Conservation (phyloP, 2,888 invertebrate species). For the Chrysina gloriosa region DNA sequence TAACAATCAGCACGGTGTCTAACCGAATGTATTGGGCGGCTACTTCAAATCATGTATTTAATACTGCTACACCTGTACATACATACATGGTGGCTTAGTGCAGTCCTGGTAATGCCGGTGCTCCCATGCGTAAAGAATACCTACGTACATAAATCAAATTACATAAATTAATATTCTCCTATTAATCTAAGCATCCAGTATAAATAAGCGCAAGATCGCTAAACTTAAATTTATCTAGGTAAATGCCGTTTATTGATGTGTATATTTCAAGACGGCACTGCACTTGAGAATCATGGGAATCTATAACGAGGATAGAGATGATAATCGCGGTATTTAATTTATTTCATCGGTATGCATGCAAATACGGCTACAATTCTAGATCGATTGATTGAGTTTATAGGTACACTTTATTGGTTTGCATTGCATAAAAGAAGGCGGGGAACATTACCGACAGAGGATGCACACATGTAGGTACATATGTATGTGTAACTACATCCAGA, state of each 20-base stretch:
- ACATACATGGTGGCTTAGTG: too few relatives aligned
- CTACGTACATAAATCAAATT: background rate
- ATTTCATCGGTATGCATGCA: conserved; percentile 24
- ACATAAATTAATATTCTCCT: background rate
- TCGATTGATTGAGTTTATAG: conserved; percentile 21
- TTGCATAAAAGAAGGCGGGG: background rate
- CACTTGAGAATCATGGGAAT: conserved; percentile 26
- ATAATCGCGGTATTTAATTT: conserved; percentile 26
- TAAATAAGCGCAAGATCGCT: background rate
- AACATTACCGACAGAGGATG: background rate
- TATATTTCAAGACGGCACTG: background rate
- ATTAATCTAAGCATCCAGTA: conserved; percentile 8
- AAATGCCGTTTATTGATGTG: conserved; percentile 20
- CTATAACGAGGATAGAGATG: conserved; percentile 25
- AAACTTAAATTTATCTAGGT: background rate
- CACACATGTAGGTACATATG: background rate
- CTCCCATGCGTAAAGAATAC: too few relatives aligned
- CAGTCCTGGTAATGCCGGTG: too few relatives aligned
- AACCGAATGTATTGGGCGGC: too few relatives aligned
- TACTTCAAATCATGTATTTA: too few relatives aligned
- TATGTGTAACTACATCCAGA: background rate
- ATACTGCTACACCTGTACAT: too few relatives aligned
- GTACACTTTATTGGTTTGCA: background rate
- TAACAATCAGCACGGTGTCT: too few relatives aligned
- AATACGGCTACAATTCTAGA: conserved; percentile 21